Base-by-base conservation (phyloP, 2,113 vertebrate species). In the Acrocephalus kingi region DNA sequence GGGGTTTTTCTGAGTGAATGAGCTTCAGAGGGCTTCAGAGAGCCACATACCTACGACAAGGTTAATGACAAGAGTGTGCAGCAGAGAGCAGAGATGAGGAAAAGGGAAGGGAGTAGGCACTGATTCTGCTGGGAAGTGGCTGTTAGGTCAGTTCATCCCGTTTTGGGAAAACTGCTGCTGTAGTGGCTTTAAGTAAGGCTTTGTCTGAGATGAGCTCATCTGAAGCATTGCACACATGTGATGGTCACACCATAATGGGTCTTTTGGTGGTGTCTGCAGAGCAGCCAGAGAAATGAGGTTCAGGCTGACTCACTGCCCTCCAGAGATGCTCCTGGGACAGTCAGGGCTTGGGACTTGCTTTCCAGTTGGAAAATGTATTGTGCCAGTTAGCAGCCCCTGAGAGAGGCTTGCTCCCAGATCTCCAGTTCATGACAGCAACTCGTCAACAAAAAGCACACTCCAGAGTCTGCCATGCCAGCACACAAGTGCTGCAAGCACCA, bases 1-100 rank as follows among this genome's bases (percentile, higher is more conserved):
- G 1, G 0, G 0, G 0, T 6, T 35, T 84, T 77, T 7, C 13
- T 30, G 56, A 84, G 41, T 82, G 64, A 75, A 63, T 45, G 37
- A 76, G 45, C 45, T 76, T 76, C n/a, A 58, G 74, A 48, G 14
- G 27, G 35, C 35, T 74, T 31, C 52, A 64, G 25, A 78, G 30
- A 71, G 11, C 62, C 20, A 33, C 49, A 64, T n/a, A 39, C 14
- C 17, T 86, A 31, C 27, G 35, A 52, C 20, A 1, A 16, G 13
- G 28, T 59, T 87, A 91, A 89, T 28, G 21, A 41, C 30, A 41
- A 39, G 48, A 51, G 14, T 19, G 7, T 35, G 11, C 28, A 64
- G 45, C 23, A 48, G 49, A 24, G 46, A 80, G 35, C 54, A 92
- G 63, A 64, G 16, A 11, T 35, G 17, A 52, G 39, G 27, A 2